Percentiles rank a stretch among this genome's conserved stretches.
These are phyloP conservation scores for Tenebrosternarchus preto DNA, from an alignment of 2,113 vertebrate species.

Conservation along the genomic window DNA sequence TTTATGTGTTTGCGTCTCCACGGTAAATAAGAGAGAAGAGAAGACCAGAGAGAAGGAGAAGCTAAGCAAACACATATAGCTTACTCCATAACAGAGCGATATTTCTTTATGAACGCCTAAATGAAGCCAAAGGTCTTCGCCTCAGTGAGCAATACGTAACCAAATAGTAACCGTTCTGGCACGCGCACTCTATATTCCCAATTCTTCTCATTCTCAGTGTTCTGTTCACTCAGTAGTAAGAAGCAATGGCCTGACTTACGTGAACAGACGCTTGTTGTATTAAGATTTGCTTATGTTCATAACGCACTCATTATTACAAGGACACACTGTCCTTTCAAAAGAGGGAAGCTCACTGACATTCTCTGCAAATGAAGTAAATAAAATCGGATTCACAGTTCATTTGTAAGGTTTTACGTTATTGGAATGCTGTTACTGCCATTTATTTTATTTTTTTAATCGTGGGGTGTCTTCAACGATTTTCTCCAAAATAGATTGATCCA, in stretches of 20 bases:
- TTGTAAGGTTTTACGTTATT: not conserved
- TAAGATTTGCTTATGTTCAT: not conserved
- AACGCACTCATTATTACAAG: not conserved
- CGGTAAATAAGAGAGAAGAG: conserved; percentile 27
- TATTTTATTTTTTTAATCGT: not conserved
- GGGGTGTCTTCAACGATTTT: too few relatives aligned
- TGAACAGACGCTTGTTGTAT: not conserved
- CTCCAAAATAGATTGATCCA: too few relatives aligned
- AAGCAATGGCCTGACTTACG: not conserved
- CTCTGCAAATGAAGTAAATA: not conserved
- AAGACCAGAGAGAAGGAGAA: not conserved
- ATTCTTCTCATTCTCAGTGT: not conserved
- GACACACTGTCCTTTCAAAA: not conserved
- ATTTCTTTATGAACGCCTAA: conserved; percentile 21
- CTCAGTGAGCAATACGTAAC: not conserved
- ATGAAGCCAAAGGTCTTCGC: conserved; percentile 26
- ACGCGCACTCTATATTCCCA: not conserved
- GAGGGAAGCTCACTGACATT: not conserved
- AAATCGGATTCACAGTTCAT: not conserved
- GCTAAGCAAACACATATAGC: conserved; percentile 25
- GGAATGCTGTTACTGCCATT: not conserved
- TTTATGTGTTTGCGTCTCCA: conserved; percentile 27
- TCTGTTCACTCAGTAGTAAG: not conserved
- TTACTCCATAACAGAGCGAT: not conserved
- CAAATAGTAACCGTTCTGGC: not conserved